phyloP scores from a whole-genome alignment of 2,888 invertebrate genomes.

The Leucozona laternaria region DNA sequence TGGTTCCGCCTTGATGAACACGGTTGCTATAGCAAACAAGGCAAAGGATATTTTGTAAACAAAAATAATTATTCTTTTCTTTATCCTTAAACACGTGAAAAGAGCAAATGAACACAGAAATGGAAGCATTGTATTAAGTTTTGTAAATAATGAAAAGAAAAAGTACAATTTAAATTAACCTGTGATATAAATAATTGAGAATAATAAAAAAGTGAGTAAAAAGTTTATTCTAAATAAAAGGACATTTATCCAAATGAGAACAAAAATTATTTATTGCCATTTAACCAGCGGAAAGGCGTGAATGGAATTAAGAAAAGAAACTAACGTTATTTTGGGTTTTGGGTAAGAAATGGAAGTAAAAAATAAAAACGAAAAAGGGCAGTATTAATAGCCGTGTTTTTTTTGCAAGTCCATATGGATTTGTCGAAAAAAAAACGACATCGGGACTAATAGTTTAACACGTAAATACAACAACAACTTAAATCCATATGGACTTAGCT shows the following conservation, averaged over 20 bases:
- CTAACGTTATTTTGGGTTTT: neutral
- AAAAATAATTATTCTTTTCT: constrained; percentile 13
- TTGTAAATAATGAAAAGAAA: neutral
- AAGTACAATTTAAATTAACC: neutral
- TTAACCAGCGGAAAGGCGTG: neutral
- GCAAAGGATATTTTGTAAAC: constrained; percentile 55
- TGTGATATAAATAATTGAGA: neutral
- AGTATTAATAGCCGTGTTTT: no score
- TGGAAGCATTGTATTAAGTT: neutral
- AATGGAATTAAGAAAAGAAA: neutral
- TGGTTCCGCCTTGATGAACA: constrained; percentile 48
- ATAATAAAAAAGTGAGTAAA: neutral
- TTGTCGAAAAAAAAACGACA: no score
- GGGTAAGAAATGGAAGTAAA: no score
- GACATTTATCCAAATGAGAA: neutral
- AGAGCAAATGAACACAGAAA: neutral
- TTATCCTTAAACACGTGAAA: constrained; percentile 3
- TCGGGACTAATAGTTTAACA: no score
- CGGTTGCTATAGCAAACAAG: constrained; percentile 52
- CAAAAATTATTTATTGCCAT: neutral
- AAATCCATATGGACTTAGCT: no score
- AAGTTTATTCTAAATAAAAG: neutral
- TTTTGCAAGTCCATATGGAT: no score
- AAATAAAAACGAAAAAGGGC: no score
- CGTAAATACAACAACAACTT: no score